Conservation (phyloP, 2,113 vertebrate genomes). For the Phrynosoma blainvillii region DNA sequence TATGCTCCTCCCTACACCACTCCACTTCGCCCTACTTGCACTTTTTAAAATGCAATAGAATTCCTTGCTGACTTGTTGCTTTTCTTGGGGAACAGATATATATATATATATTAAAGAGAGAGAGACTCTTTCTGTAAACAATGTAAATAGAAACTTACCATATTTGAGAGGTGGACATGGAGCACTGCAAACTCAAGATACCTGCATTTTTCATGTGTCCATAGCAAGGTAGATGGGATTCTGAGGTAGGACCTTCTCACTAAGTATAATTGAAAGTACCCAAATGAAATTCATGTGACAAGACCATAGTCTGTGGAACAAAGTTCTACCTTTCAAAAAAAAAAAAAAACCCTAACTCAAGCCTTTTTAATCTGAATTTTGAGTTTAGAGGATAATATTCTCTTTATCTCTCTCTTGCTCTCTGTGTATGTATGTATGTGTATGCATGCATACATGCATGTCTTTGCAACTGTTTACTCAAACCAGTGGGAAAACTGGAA, state of each 20-base stretch:
- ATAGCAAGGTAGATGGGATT: background rate
- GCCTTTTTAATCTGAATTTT: background rate
- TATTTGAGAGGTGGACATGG: background rate
- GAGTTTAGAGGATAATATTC: background rate
- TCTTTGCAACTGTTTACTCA: background rate
- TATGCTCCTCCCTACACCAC: background rate
- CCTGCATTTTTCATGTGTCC: background rate
- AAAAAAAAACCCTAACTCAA: background rate
- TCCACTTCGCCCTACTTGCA: background rate
- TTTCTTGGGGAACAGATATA: background rate
- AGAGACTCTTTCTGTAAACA: background rate
- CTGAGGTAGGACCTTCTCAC: background rate
- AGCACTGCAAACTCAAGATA: background rate
- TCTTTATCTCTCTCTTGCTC: background rate
- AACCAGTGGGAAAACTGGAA: background rate
- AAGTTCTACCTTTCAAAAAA: background rate
- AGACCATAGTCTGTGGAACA: background rate
- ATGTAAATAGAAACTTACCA: background rate
- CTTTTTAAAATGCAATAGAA: background rate
- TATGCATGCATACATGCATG: background rate
- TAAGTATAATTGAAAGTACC: background rate
- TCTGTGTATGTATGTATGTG: background rate
- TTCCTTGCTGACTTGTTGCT: background rate
- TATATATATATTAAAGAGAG: background rate
- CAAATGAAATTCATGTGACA: background rate